phyloP scores from a whole-genome alignment of 2,797 vertebrate genomes.

The Alosa sapidissima region DNA sequence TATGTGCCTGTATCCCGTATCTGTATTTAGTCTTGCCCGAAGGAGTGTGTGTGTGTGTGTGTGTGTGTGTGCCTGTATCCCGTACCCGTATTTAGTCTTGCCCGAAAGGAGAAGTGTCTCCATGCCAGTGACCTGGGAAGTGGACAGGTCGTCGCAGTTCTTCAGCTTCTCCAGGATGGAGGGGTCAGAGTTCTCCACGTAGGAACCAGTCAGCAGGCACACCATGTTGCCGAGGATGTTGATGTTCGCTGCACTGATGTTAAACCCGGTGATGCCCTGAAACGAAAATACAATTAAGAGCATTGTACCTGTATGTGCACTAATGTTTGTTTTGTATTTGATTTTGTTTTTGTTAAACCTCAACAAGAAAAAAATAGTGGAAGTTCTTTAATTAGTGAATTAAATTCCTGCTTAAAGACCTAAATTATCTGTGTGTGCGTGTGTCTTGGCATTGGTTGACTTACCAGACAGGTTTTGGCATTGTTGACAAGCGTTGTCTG shows the following conservation, averaged over 20 bases:
- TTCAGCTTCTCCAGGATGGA: constrained; percentile 70
- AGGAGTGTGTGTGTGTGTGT: too few species aligned
- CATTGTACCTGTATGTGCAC: too few species aligned
- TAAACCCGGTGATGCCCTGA: constrained; percentile 63
- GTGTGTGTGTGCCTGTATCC: not conserved
- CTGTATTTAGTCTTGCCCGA: too few species aligned
- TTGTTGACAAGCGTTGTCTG: constrained; percentile 55
- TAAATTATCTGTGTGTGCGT: not conserved
- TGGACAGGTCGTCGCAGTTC: constrained; percentile 56
- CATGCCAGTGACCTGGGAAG: constrained; percentile 49
- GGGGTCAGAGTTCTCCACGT: constrained; percentile 65
- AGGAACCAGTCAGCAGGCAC: constrained; percentile 61
- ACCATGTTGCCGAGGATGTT: constrained; percentile 73
- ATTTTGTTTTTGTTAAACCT: not conserved
- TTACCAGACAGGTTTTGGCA: constrained; percentile 70
- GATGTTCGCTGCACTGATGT: constrained; percentile 57
- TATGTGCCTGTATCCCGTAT: too few species aligned
- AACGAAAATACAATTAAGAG: not conserved
- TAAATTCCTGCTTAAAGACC: not conserved
- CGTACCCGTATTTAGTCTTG: constrained; percentile 64
- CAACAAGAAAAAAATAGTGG: too few species aligned
- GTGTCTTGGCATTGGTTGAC: constrained; percentile 33
- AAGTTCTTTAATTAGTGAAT: not conserved
- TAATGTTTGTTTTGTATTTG: not conserved
- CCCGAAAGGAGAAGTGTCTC: constrained; percentile 55